phyloP scores from a whole-genome alignment of 2,797 vertebrate species.

The Xenops minutus region DNA sequence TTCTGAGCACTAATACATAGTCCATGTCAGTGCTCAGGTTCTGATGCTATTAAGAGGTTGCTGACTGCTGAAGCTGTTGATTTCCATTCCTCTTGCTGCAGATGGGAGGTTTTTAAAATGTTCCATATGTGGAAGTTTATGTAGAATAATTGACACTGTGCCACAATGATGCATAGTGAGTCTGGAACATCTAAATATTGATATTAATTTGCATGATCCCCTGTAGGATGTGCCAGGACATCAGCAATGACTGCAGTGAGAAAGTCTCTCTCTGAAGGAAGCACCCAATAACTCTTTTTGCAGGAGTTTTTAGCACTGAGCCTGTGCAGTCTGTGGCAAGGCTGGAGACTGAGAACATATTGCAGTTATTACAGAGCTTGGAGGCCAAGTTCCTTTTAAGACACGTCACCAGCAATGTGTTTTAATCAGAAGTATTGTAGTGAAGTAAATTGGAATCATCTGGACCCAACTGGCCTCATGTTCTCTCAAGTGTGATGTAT shows the following conservation, averaged over 20 bases:
- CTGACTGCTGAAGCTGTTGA: background rate
- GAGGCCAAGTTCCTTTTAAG: constrained; percentile 58
- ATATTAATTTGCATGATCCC: background rate
- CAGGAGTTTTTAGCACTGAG: background rate
- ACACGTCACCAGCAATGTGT: constrained; percentile 23
- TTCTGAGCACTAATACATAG: background rate
- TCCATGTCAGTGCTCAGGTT: background rate
- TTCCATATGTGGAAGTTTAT: constrained; percentile 33
- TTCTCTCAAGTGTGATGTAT: background rate
- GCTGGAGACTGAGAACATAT: constrained; percentile 24
- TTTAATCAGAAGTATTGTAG: constrained; percentile 44
- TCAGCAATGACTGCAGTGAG: background rate
- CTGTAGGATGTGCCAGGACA: background rate
- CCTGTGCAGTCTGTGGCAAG: background rate
- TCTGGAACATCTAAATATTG: background rate
- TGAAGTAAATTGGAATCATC: constrained; percentile 48
- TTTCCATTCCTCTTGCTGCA: background rate
- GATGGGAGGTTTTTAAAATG: background rate
- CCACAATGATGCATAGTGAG: background rate
- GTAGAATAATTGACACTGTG: background rate
- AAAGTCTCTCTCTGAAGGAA: background rate
- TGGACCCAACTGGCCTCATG: background rate
- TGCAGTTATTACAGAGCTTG: constrained; percentile 42
- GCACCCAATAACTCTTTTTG: constrained; percentile 24
- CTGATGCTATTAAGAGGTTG: background rate